These are phyloP conservation scores for Pyrrhura leucotis DNA, from an alignment of 2,797 vertebrate genomes.

Conservation along the genomic window DNA sequence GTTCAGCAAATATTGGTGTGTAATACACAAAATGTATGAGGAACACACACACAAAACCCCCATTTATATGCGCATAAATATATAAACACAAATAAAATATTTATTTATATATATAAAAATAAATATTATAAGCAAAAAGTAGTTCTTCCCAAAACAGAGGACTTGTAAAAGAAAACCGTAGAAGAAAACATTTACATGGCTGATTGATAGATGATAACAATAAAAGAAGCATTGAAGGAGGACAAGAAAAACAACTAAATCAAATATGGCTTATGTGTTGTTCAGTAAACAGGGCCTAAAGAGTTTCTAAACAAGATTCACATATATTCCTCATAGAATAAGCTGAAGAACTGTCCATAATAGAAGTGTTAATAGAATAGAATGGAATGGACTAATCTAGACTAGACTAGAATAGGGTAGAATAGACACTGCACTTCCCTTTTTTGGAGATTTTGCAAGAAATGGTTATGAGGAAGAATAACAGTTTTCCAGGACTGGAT, in stretches of 20 bases:
- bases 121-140: not conserved
- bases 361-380: not conserved
- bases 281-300: not conserved
- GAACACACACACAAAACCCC: accelerated
- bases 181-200: not conserved
- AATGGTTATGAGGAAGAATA: not conserved
- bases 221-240: not conserved
- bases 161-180: not conserved
- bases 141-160: not conserved
- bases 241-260: not conserved
- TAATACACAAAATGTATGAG: not conserved
- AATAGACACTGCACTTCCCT: not conserved
- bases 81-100: not conserved
- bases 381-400: not conserved
- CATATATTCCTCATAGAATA: not conserved
- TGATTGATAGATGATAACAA: not conserved
- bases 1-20: not conserved
- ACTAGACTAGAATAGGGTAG: not conserved
- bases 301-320: not conserved
- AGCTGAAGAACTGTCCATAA: not conserved
- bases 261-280: not conserved
- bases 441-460: not conserved
- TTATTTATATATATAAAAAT: not conserved
- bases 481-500: not conserved
- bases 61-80: not conserved